phyloP scores from a whole-genome alignment of 2,888 invertebrate genomes.

The Pyralis farinalis region DNA sequence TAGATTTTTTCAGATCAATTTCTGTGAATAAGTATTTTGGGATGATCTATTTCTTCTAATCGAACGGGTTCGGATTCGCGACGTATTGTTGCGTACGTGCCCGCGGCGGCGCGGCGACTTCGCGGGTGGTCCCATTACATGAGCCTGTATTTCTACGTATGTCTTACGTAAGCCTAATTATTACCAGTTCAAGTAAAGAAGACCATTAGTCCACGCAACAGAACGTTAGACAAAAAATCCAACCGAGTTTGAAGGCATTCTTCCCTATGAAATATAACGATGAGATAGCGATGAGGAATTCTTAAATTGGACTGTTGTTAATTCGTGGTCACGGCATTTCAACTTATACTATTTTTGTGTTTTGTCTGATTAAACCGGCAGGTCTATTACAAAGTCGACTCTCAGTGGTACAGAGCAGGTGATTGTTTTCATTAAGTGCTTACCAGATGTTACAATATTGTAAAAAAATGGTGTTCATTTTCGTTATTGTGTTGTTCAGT shows the following conservation, averaged over 20 bases:
- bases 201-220: constrained; percentile 35
- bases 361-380: no score
- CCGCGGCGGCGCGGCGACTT: constrained; percentile 20
- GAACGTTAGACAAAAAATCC: constrained; percentile 38
- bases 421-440: no score
- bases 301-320: constrained; percentile 37
- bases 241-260: constrained; percentile 35
- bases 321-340: constrained; percentile 15
- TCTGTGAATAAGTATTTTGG: not conserved
- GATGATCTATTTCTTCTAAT: constrained; percentile 30
- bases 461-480: no score
- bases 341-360: not conserved
- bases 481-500: no score
- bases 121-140: constrained; percentile 60
- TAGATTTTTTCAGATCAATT: not conserved
- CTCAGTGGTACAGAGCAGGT: no score
- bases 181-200: constrained; percentile 53
- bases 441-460: no score
- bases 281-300: constrained; percentile 37
- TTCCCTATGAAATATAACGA: constrained; percentile 44
- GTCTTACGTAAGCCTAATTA: constrained; percentile 52
- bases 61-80: constrained; percentile 43
- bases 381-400: no score
- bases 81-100: constrained; percentile 24
- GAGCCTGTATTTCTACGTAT: constrained; percentile 35